phyloP scores from a whole-genome alignment of 2,888 invertebrate genomes.

The Thymelicus acteon region DNA sequence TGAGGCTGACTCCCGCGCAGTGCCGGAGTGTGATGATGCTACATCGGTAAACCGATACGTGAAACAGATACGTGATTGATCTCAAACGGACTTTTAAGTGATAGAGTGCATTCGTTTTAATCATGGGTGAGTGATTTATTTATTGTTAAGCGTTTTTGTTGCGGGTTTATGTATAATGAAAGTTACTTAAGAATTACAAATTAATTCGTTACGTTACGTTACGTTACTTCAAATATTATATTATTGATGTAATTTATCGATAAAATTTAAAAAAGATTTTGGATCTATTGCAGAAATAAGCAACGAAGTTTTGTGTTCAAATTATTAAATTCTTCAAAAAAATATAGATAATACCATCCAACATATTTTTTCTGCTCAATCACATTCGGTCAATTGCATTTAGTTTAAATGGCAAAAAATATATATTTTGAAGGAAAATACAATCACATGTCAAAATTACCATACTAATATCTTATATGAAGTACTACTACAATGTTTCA shows the following conservation, averaged over 20 bases:
- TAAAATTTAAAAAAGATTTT: no score
- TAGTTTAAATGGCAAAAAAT: neutral
- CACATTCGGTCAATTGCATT: neutral
- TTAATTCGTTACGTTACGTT: no score
- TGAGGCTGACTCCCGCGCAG: conserved; percentile 58
- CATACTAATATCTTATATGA: conserved; percentile 33
- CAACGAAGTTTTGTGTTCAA: no score
- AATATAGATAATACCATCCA: no score
- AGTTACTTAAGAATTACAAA: no score
- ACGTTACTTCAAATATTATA: no score
- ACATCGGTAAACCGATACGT: conserved; percentile 63
- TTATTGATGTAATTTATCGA: no score
- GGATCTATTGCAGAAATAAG: no score
- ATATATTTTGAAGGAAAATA: conserved; percentile 4
- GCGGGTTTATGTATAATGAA: no score
- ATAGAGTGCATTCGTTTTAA: conserved; percentile 65
- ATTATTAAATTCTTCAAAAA: no score
- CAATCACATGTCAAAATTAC: conserved; percentile 17
- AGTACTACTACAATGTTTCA: neutral
- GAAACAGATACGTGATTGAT: conserved; percentile 60
- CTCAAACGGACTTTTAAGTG: conserved; percentile 71
- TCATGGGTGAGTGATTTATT: conserved; percentile 69
- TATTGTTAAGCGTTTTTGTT: conserved; percentile 6
- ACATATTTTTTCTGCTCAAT: neutral
- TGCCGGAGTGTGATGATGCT: conserved; percentile 73